A percentile compares a stretch with the other conserved stretches of the same genome.
phyloP scores from a whole-genome alignment of 2,797 vertebrate genomes.

The Hippopotamyrus pictus region DNA sequence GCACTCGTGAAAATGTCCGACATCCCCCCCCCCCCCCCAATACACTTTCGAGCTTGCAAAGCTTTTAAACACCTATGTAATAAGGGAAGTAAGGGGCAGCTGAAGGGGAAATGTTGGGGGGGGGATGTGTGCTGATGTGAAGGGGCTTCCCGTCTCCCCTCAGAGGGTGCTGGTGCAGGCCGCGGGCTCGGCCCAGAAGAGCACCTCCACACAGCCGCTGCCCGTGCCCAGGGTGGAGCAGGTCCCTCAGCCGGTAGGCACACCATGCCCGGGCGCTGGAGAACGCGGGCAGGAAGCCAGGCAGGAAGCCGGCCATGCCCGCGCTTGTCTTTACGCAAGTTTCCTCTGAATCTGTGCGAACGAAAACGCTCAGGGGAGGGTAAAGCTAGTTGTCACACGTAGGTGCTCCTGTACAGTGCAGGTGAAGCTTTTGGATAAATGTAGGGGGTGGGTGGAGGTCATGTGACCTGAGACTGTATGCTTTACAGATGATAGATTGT shows the following conservation, averaged over 20 bases:
- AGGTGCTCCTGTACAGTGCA: neutral
- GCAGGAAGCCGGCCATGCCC: neutral
- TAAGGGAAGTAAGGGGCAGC: constrained; percentile 30
- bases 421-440: neutral
- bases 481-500: neutral
- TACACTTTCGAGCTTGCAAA: neutral
- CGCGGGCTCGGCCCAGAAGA: constrained; percentile 83
- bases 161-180: constrained; percentile 93
- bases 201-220: constrained; percentile 79
- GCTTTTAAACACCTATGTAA: neutral
- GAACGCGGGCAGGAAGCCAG: neutral
- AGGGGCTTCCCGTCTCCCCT: constrained; percentile 49
- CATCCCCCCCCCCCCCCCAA: too few species aligned
- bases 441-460: neutral
- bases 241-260: constrained; percentile 84
- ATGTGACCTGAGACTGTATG: neutral
- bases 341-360: neutral
- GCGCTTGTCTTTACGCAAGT: neutral
- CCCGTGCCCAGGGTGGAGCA: constrained; percentile 83
- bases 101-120: constrained; percentile 28
- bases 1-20: neutral
- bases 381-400: neutral
- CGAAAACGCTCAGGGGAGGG: neutral
- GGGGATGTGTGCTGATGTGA: constrained; percentile 26
- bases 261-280: neutral